phyloP scores from a whole-genome alignment of 2,888 invertebrate species.

The Vanessa cardui region DNA sequence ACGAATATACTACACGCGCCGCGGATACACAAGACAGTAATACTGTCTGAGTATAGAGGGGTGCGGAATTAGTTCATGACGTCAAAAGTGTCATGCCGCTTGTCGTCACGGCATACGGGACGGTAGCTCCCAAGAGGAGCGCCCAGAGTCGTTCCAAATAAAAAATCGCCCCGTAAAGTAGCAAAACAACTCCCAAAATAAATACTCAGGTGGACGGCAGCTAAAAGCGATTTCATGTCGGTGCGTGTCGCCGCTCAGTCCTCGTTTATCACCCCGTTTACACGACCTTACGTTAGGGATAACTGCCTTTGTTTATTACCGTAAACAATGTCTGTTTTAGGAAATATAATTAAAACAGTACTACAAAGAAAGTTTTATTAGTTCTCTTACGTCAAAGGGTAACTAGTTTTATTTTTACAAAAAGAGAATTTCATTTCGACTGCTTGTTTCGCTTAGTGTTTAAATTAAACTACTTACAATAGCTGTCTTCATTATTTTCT shows the following conservation, averaged over 20 bases:
- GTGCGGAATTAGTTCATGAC: no score
- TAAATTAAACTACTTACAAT: no score
- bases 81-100: no score
- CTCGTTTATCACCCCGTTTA: constrained; percentile 60
- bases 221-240: constrained; percentile 58
- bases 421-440: no score
- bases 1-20: no score
- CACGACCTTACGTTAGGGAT: constrained; percentile 54
- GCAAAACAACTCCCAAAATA: constrained; percentile 17
- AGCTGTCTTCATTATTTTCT: no score
- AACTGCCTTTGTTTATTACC: constrained; percentile 38
- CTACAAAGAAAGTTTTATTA: not conserved
- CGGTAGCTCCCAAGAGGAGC: not conserved
- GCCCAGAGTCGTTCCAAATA: not conserved
- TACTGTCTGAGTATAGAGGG: no score
- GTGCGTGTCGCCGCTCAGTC: constrained; percentile 39
- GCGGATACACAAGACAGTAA: no score
- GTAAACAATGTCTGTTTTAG: not conserved
- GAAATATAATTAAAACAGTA: constrained; percentile 8
- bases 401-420: no score
- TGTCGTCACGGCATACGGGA: no score
- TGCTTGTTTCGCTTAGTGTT: no score
- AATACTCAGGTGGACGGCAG: constrained; percentile 37
- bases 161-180: not conserved
- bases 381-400: no score